A percentile compares a stretch with the other conserved stretches of the same genome.
phyloP scores from a whole-genome alignment of 92 coral and sea anemone genomes.

The Palythoa grandiflora region DNA sequence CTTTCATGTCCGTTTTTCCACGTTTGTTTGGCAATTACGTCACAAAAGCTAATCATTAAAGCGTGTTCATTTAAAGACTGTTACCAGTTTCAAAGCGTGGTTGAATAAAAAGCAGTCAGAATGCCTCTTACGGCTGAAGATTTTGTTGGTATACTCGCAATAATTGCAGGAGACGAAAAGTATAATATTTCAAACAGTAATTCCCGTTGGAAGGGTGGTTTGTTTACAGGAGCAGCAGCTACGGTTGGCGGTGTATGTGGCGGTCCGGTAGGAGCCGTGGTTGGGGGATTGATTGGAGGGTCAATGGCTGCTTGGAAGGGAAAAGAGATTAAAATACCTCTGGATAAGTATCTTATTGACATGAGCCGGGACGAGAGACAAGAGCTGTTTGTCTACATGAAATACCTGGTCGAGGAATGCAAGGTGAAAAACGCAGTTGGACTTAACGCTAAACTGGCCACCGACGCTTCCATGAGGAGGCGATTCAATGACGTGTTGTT shows the following conservation, averaged over 20 bases:
- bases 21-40: neutral
- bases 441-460: conserved; percentile 86
- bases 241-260: conserved; percentile 90
- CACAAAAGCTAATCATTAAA: neutral
- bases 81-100: neutral
- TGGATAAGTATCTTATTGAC: conserved; percentile 80
- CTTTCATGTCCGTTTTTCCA: neutral
- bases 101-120: neutral
- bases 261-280: conserved; percentile 80
- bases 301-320: conserved; percentile 86
- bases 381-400: conserved; percentile 74
- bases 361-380: conserved; percentile 83
- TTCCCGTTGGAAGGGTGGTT: conserved; percentile 72
- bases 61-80: neutral
- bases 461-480: conserved; percentile 73
- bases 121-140: conserved; percentile 82
- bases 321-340: conserved; percentile 50
- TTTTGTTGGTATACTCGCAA: conserved; percentile 73
- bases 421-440: conserved; percentile 74
- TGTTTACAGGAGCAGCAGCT: conserved; percentile 76
- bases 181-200: conserved; percentile 58
- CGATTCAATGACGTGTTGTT: conserved; percentile 81
- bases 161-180: conserved; percentile 73
- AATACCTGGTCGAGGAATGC: conserved; percentile 80
- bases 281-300: conserved; percentile 86